These are phyloP conservation scores for Pogonomyrmex barbatus DNA, from an alignment of 1,140 invertebrate genomes.

Conservation along the genomic window DNA sequence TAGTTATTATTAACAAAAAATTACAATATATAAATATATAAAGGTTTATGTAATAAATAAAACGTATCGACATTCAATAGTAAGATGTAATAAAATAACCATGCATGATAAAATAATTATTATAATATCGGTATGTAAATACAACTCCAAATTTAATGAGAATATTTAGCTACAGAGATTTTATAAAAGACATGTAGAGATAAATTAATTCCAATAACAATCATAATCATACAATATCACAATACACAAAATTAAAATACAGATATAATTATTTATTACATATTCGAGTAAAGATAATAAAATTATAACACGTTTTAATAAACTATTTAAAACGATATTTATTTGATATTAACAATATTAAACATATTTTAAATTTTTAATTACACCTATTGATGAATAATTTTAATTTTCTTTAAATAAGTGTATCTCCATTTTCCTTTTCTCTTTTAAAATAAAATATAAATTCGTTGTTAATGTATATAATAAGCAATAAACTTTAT, in stretches of 20 bases:
- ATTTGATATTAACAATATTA: neutral
- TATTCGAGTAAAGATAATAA: neutral
- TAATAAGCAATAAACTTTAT: neutral
- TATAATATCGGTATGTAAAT: neutral
- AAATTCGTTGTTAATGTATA: neutral
- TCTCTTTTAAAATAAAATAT: neutral
- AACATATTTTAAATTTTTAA: neutral
- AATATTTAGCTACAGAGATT: neutral
- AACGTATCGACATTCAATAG: neutral
- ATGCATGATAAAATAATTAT: neutral
- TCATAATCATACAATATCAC: neutral
- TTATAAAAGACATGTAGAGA: neutral
- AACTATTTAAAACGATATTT: neutral
- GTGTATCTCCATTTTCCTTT: neutral
- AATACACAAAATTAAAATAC: neutral
- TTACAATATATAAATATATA: constrained; percentile 1
- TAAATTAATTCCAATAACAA: neutral
- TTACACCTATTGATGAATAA: neutral
- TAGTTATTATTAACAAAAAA: constrained; percentile 8
- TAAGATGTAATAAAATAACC: neutral
- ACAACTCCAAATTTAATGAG: neutral
- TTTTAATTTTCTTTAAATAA: neutral
- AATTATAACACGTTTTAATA: neutral
- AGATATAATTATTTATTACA: neutral
- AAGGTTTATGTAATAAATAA: neutral